A percentile compares a stretch with the other conserved stretches of the same genome.
These are phyloP conservation scores for Cetoscarus ocellatus DNA, from an alignment of 2,797 vertebrate species.

Conservation along the genomic window DNA sequence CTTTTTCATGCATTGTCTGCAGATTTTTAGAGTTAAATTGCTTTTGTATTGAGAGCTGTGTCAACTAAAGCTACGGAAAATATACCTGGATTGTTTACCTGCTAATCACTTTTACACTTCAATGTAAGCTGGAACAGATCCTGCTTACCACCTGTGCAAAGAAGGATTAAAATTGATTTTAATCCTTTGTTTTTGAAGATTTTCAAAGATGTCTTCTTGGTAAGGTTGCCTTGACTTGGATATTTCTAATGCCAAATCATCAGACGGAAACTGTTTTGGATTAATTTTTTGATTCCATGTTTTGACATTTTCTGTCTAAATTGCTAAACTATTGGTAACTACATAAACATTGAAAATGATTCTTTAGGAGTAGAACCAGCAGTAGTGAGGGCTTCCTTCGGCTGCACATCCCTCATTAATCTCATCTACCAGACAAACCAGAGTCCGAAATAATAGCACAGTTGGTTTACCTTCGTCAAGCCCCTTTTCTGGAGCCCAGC, in stretches of 20 bases:
- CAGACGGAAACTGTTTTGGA: not conserved
- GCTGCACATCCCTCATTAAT: constrained; percentile 50
- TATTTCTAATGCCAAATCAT: not conserved
- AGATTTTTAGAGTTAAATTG: not conserved
- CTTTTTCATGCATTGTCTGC: not conserved
- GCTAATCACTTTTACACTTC: constrained; percentile 7
- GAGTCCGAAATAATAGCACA: constrained; percentile 44
- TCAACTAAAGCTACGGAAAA: not conserved
- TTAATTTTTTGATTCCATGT: not conserved
- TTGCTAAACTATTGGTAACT: not conserved
- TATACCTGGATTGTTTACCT: constrained; percentile 8
- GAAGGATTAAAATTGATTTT: constrained; percentile 1
- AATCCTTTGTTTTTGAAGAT: constrained; percentile 1
- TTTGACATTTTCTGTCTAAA: constrained; percentile 1
- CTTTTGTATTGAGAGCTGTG: not conserved
- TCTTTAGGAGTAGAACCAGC: not conserved
- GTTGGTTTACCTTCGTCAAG: constrained; percentile 65
- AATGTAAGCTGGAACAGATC: not conserved
- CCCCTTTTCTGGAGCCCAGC: constrained; percentile 41
- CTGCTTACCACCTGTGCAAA: not conserved
- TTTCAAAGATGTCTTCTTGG: not conserved
- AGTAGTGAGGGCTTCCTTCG: constrained; percentile 33
- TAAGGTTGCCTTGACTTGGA: not conserved
- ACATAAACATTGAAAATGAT: not conserved
- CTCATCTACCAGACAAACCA: constrained; percentile 49